These are phyloP conservation scores for Cyanistes caeruleus DNA, from an alignment of 2,113 vertebrate genomes.

Conservation along the genomic window DNA sequence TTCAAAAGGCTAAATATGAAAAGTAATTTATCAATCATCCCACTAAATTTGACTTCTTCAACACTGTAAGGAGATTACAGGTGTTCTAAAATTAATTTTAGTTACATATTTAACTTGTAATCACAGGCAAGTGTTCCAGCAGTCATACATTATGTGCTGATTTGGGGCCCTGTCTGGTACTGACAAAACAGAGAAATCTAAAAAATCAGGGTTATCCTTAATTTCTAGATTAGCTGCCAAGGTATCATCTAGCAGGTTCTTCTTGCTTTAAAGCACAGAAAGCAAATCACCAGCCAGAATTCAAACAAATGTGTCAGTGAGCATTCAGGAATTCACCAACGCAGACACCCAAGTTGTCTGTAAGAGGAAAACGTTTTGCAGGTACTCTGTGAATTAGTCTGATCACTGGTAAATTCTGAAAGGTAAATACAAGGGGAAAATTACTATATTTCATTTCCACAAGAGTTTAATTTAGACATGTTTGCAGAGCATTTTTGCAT, in stretches of 20 bases:
- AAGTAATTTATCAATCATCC: neutral
- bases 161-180: neutral
- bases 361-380: neutral
- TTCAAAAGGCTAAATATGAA: neutral
- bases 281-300: neutral
- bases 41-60: neutral
- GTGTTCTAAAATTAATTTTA: constrained; percentile 25
- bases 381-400: neutral
- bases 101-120: neutral
- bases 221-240: neutral
- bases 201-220: neutral
- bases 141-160: neutral
- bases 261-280: neutral
- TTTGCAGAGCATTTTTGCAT: neutral
- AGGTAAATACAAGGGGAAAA: neutral
- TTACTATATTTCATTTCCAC: neutral
- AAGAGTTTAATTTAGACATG: neutral
- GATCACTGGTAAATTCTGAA: neutral
- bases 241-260: fast-evolving
- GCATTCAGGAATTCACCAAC: neutral
- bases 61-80: constrained; percentile 22
- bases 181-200: neutral
- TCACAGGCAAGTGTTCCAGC: neutral
- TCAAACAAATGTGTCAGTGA: neutral
- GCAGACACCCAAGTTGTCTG: neutral